Percentiles rank a stretch among this genome's conserved stretches.
Evolutionary conservation across 2,113 vertebrate genomes (phyloP).

Genomic region (Malurus melanocephalus): DNA sequence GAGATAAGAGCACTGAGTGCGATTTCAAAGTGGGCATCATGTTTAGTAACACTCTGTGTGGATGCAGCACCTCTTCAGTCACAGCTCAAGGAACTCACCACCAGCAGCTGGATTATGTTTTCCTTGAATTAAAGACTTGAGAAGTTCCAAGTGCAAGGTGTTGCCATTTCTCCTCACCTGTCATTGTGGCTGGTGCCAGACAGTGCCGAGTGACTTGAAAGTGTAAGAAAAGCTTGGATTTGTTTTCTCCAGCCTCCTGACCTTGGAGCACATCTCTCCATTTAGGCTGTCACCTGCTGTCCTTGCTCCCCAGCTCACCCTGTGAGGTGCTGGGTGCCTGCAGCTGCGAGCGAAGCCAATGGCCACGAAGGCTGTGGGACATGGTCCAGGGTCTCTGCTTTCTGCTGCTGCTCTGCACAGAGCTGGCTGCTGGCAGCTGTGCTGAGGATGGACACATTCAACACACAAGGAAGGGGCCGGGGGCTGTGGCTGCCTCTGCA

Average conservation of each 20-base stretch:
- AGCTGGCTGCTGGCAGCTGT: neutral
- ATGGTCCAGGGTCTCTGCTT: neutral
- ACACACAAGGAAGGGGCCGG: neutral
- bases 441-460: neutral
- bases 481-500: neutral
- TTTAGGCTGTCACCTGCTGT: neutral
- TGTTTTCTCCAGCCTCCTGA: neutral
- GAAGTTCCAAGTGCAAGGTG: neutral
- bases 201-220: accelerated
- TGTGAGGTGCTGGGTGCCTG: neutral
- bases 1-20: neutral
- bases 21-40: neutral
- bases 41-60: neutral
- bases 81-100: neutral
- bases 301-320: neutral
- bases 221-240: neutral
- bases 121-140: neutral
- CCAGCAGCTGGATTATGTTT: neutral
- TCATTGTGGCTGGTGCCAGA: neutral
- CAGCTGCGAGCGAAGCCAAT: accelerated
- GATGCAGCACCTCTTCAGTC: neutral
- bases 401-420: neutral
- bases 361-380: neutral
- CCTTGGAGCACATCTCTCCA: neutral
- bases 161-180: neutral